A percentile compares a stretch with the other conserved stretches of the same genome.
phyloP scores from a whole-genome alignment of 1,140 invertebrate species.

The Macrocentrus cingulum region DNA sequence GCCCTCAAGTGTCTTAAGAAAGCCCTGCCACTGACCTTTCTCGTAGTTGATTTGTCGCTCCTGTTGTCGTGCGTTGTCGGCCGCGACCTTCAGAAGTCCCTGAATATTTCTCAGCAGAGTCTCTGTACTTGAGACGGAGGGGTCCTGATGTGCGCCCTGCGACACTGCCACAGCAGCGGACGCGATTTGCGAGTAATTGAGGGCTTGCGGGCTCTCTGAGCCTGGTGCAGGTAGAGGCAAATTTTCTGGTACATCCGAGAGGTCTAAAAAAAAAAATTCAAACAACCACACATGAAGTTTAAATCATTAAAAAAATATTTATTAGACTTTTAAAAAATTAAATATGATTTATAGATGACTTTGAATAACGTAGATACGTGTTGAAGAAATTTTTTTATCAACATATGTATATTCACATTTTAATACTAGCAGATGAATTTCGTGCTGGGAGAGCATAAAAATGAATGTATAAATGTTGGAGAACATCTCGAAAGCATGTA shows the following conservation, averaged over 20 bases:
- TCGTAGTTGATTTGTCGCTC: slow-evolving; percentile 94
- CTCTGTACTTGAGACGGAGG: slow-evolving; percentile 79
- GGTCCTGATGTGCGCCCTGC: slow-evolving; percentile 55
- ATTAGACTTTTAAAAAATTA: no score
- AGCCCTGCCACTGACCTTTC: slow-evolving; percentile 77
- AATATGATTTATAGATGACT: no score
- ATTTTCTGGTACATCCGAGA: slow-evolving; percentile 67
- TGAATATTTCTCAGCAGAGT: slow-evolving; percentile 92
- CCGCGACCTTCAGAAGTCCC: slow-evolving; percentile 90
- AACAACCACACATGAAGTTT: slow-evolving; percentile 20
- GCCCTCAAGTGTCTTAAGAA: slow-evolving; percentile 59
- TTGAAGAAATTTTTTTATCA: no score
- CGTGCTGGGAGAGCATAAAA: slow-evolving; percentile 23
- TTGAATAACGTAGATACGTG: no score
- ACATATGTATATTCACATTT: slow-evolving; percentile 7
- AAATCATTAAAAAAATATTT: slow-evolving; percentile 14
- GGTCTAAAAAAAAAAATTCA: slow-evolving; percentile 53
- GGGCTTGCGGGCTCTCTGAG: slow-evolving; percentile 66
- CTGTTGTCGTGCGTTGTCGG: slow-evolving; percentile 92
- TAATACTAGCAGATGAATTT: slow-evolving; percentile 25
- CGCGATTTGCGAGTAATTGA: slow-evolving; percentile 72
- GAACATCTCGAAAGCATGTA: slow-evolving; percentile 24
- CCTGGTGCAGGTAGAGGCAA: slow-evolving; percentile 63
- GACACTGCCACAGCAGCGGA: slow-evolving; percentile 53
- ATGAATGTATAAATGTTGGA: slow-evolving; percentile 14